Base-by-base conservation (phyloP, 2,113 vertebrate species). In the Centropus unirufus region DNA sequence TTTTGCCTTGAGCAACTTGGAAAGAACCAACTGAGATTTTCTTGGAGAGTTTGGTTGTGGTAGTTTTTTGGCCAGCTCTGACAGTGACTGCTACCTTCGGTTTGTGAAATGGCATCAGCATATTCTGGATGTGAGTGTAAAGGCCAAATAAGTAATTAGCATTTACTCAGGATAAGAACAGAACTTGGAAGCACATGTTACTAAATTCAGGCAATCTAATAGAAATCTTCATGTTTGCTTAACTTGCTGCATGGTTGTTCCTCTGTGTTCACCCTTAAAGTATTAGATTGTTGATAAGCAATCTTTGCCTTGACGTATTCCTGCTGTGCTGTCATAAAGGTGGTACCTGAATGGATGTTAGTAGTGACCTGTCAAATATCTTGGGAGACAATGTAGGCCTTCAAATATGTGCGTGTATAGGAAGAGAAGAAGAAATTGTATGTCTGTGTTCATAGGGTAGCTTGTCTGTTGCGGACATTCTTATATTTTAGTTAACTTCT, bases 181-280 rank as follows among this genome's bases (percentile, higher is more conserved):
- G 42, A 68, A 49, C 1, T 2, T 63, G 42, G 16, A 47, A 79
- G 62, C 17, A 1, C 1, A 1, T 47, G 27, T 19, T 83, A 3
- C 15, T 42, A 34, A 86, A 52, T 14, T 64, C 30, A 54, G 67
- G 23, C 0, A 1, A 55, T 72, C n/a, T 0, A 62, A 22, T 39
- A 29, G 27, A 42, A 59, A 70, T 81, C 12, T 62, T 91, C 14
- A 3, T 34, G 6, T 58, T 62, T 81, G 36, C 62, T 83, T 66
- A 26, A 67, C 39, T 61, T 81, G 22, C 32, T 80, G 59, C 24
- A 4, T 55, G 85, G 11, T 47, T 72, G 16, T 70, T 83, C 16
- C 30, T 79, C n/a, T 82, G 29, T 40, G 46, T 87, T 90, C 12
- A 76, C 16, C 32, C 18, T 68, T 90, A 72, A 87, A 61, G 36